Evolutionary conservation across 2,113 vertebrate species (phyloP), one percentile per base, ranked within the genome.

Genomic region (Cochlearius cochlearius): DNA sequence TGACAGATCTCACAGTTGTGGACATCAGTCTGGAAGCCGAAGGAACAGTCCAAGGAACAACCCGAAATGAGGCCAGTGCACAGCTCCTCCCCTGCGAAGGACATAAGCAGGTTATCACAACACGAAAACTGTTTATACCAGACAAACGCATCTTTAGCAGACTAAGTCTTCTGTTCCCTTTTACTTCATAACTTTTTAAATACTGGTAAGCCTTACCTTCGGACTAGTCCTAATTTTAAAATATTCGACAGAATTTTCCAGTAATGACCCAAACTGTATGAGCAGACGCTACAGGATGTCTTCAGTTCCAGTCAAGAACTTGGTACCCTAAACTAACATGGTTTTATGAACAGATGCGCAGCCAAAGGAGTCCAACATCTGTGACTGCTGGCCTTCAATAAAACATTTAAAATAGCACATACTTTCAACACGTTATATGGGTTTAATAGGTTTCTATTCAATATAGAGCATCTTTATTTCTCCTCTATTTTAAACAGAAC

Each of bases 1-100:
- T 98, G 98, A 91, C 99, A 99, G 94, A 98, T 97, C 81, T 98
- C 98, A 90, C 99, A 99, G 97, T 98, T 98, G 85, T 98, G 98
- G 79, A 95, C 56, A 5, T 99, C 99, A 0, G 98, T 99, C 83
- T 99, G 98, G 97, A 99, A 98, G 49, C 99, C 99, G 1, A 98
- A 98, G 76, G 98, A 98, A 56, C 99, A 99, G 66, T 98, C 98
- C 97, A 99, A 84, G 53, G 98, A 93, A 85, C 99, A 99, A 90
- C 98, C 98, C 1, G 95, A 97, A 62, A 98, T 98, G 77, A 98
- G 98, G 59, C 98, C 95, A 0, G 93, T 92, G 95, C 99, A 99
- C 53, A 98, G 97, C 94, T 99, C 98, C 90, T 98, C 98, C 94
- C 98, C 99, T 99, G 98, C 7, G 23, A 94, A 97, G 73, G 94